Conservation (phyloP, 1,140 invertebrate genomes). For the Drosophila nebulosa region DNA sequence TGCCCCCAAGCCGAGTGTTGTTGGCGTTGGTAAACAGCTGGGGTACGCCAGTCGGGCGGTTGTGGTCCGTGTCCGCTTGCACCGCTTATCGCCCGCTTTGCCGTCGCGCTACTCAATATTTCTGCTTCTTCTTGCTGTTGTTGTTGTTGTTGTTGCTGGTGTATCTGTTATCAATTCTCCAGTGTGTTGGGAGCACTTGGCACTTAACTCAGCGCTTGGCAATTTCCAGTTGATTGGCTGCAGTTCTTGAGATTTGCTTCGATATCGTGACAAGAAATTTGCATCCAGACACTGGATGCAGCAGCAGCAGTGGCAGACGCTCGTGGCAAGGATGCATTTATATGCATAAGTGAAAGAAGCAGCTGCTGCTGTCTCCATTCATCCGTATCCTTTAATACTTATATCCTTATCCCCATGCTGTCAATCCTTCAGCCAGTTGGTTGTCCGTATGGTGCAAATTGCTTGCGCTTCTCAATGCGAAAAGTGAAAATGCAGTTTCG, state of each 20-base stretch:
- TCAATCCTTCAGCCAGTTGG: slow-evolving; percentile 4
- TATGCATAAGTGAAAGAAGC: slow-evolving; percentile 31
- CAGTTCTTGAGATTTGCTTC: slow-evolving; percentile 71
- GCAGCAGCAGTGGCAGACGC: neutral
- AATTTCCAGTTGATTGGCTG: slow-evolving; percentile 79
- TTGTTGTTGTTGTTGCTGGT: slow-evolving; percentile 9
- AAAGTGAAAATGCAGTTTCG: slow-evolving; percentile 68
- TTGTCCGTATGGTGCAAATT: slow-evolving; percentile 56
- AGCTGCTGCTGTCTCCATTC: slow-evolving; percentile 43
- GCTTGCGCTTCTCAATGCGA: slow-evolving; percentile 37
- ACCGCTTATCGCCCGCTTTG: slow-evolving; percentile 56
- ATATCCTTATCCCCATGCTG: slow-evolving; percentile 21
- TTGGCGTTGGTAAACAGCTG: slow-evolving; percentile 14
- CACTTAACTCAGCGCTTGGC: slow-evolving; percentile 63
- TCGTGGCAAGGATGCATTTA: slow-evolving; percentile 4
- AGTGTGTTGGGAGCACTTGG: slow-evolving; percentile 24
- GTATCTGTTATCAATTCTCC: slow-evolving; percentile 44
- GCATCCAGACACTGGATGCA: slow-evolving; percentile 37
- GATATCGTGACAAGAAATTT: slow-evolving; percentile 69
- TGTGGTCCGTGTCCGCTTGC: slow-evolving; percentile 64
- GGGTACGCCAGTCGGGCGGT: slow-evolving; percentile 48
- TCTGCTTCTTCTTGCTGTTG: slow-evolving; percentile 4
- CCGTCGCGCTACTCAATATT: slow-evolving; percentile 34
- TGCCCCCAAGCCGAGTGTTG: slow-evolving; percentile 1
- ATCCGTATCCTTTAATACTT: neutral